Percentiles rank a stretch among this genome's conserved stretches.
These are phyloP conservation scores for Psilanteris sp. DNA, from an alignment of 1,140 invertebrate genomes.

Conservation along the genomic window DNA sequence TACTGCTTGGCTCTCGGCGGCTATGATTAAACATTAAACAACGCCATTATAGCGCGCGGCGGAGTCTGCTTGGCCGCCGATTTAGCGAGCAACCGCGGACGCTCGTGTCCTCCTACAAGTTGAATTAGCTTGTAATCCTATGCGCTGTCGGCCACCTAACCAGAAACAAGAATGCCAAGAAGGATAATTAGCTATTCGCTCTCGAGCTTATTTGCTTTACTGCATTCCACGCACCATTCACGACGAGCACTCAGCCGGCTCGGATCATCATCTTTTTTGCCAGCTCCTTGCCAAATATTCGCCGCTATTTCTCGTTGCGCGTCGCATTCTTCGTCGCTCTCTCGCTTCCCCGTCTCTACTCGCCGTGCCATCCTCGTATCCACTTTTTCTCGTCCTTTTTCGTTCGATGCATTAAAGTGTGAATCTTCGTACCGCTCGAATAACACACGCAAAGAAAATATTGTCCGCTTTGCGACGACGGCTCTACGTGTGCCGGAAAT, in stretches of 20 bases:
- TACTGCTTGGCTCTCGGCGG: conserved; percentile 71
- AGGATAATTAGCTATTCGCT: conserved; percentile 79
- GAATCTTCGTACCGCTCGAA: conserved; percentile 25
- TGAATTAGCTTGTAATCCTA: conserved; percentile 78
- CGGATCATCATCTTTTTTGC: conserved; percentile 61
- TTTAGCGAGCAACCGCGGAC: conserved; percentile 72
- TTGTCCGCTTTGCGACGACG: conserved; percentile 7
- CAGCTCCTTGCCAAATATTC: conserved; percentile 54
- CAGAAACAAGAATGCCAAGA: conserved; percentile 79
- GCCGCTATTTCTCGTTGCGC: conserved; percentile 46
- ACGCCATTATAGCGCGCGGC: conserved; percentile 74
- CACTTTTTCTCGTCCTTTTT: conserved; percentile 43
- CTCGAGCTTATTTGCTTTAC: conserved; percentile 78
- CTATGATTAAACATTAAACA: conserved; percentile 80
- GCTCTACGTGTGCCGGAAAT: no score
- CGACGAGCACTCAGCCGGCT: conserved; percentile 51
- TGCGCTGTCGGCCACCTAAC: conserved; percentile 69
- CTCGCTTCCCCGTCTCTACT: conserved; percentile 28
- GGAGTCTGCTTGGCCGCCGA: conserved; percentile 50
- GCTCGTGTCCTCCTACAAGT: conserved; percentile 78
- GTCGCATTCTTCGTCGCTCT: conserved; percentile 44
- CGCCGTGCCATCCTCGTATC: conserved; percentile 39
- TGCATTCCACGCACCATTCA: conserved; percentile 75
- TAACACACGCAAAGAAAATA: conserved; percentile 22
- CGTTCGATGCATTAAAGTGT: conserved; percentile 39